phyloP scores from a whole-genome alignment of 2,113 vertebrate species.

The Lipotes vexillifer region DNA sequence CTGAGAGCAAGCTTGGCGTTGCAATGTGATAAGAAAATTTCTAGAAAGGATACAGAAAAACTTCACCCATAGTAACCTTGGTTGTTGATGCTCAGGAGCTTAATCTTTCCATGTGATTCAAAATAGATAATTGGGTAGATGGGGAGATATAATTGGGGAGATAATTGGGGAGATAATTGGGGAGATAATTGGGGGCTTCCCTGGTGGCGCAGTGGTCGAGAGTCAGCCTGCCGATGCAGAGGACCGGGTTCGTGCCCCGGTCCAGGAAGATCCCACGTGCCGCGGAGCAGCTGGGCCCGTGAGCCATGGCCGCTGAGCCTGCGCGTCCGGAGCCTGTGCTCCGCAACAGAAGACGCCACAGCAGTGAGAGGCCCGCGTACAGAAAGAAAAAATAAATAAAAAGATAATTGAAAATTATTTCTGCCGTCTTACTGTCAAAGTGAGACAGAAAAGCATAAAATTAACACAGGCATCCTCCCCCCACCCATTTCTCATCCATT shows the following conservation, averaged over 20 bases:
- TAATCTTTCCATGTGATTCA: not conserved
- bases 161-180: no score
- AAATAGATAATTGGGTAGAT: not conserved
- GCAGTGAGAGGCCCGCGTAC: no score
- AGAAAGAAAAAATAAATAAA: no score
- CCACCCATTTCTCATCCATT: not conserved
- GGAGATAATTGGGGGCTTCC: not conserved
- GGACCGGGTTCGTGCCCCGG: no score
- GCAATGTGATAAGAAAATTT: not conserved
- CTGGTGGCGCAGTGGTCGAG: no score
- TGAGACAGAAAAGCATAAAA: not conserved
- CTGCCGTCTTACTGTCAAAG: not conserved
- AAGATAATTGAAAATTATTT: not conserved
- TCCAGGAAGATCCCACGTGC: no score
- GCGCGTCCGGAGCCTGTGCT: no score
- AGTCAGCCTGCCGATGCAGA: no score
- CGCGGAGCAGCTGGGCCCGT: no score
- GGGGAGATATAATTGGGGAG: no score
- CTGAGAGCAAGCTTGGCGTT: not conserved
- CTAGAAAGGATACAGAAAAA: not conserved
- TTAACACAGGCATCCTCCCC: not conserved
- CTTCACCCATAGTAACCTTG: not conserved
- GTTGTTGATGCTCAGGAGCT: not conserved
- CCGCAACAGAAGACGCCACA: no score
- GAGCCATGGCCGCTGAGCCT: no score